phyloP scores from a whole-genome alignment of 2,888 invertebrate genomes.

The Beris chalybata region DNA sequence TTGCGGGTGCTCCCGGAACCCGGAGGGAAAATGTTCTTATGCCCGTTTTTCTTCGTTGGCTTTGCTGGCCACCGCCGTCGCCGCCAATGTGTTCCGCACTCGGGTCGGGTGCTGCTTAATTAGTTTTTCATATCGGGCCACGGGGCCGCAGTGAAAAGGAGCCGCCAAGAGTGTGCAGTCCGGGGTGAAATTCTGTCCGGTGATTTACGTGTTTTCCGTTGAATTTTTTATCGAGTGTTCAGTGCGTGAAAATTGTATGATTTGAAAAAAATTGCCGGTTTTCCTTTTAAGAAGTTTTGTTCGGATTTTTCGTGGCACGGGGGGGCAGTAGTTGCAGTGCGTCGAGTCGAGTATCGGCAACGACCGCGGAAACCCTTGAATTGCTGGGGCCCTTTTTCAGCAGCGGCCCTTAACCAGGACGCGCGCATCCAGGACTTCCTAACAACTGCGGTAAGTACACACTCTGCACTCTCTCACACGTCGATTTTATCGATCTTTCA shows the following conservation, averaged over 20 bases:
- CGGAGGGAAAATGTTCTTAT: slow-evolving; percentile 4
- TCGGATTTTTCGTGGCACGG: no score
- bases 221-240: slow-evolving; percentile 11
- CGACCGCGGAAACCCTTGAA: no score
- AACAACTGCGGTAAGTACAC: slow-evolving; percentile 21
- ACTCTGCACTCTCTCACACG: slow-evolving; percentile 13
- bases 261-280: no score
- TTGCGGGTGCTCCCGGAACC: background rate
- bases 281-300: no score
- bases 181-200: slow-evolving; percentile 5
- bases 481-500: slow-evolving; percentile 25
- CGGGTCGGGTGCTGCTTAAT: slow-evolving; percentile 7
- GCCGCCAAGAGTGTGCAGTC: background rate
- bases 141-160: slow-evolving; percentile 5
- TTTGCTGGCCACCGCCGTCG: background rate
- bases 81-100: slow-evolving; percentile 10
- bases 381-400: no score
- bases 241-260: no score
- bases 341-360: no score
- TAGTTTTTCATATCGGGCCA: slow-evolving; percentile 9
- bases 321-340: no score
- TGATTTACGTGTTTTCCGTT: slow-evolving; percentile 6
- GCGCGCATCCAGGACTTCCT: slow-evolving; percentile 7
- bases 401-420: background rate
- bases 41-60: slow-evolving; percentile 13